phyloP scores from a whole-genome alignment of 2,797 vertebrate genomes.

The Allobates femoralis region DNA sequence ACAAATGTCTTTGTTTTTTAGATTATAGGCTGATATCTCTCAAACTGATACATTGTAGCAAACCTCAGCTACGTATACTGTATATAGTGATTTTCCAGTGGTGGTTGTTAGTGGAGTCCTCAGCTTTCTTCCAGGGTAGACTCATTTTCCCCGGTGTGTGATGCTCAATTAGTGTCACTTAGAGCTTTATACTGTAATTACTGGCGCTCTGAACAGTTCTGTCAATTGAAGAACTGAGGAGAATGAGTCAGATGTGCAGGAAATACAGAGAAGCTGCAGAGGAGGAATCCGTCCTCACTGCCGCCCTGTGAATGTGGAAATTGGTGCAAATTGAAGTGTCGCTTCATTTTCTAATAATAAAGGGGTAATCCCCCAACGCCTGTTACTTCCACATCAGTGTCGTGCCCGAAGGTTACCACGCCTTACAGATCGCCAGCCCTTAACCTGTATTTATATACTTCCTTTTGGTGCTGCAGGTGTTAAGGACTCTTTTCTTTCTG shows the following conservation, averaged over 20 bases:
- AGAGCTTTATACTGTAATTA: constrained; percentile 4
- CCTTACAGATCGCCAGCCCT: no score
- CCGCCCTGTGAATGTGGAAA: not conserved
- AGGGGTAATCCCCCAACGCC: no score
- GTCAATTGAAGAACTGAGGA: constrained; percentile 6
- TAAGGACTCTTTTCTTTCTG: no score
- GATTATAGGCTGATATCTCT: no score
- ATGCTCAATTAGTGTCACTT: constrained; percentile 42
- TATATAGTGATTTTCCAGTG: not conserved
- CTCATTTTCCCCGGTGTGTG: not conserved
- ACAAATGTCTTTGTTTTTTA: no score
- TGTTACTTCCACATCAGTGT: no score
- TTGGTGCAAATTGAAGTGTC: not conserved
- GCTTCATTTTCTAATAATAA: no score
- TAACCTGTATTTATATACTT: no score
- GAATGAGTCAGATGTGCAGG: not conserved
- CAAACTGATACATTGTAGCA: no score
- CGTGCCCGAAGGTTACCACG: no score
- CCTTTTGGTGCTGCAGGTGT: no score
- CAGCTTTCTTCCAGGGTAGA: not conserved
- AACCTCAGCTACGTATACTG: not conserved
- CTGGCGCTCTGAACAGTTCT: not conserved
- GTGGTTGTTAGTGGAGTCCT: not conserved
- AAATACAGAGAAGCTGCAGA: not conserved
- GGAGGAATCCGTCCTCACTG: no score